Base-by-base conservation (phyloP, 2,888 invertebrate species). In the Stramonita haemastoma region DNA sequence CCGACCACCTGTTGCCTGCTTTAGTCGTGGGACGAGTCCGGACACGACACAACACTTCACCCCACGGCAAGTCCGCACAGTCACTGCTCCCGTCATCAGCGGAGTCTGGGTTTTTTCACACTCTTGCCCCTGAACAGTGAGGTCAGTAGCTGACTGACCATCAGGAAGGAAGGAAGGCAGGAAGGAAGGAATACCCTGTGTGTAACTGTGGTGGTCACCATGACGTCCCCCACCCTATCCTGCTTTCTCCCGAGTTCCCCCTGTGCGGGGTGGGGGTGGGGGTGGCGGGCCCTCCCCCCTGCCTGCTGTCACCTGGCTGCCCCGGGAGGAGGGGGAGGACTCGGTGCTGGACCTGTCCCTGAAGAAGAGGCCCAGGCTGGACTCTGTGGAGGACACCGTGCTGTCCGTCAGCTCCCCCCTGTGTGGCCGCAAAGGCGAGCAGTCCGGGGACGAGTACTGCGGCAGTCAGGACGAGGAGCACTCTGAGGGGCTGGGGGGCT, bases 321-420 rank as follows among this genome's bases (percentile, higher is more conserved):
- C 66, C 88, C 2, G 60, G 6, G 36, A 46, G 36, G 13, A 4
- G 15, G 81, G 87, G 81, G 86, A 89, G 36, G 90, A 90, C 70
- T 92, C 92, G 19, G 93, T 93, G 34, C 89, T 93, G 73, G 93
- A 93, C 89, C 90, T 93, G 70, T 93, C 93, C 17, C 34, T 93
- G 22, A 93, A 46, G 46, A 93, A 91, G 84, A 90, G 91, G 87
- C 87, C 88, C 29, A 89, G 90, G 26, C 91, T 88, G 19, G 91
- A 92, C 56, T 92, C 92, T 22, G 85, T 84, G 5, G 90, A 87
- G 19, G 91, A 91, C 26, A 87, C 83, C 11, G 34, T 81, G 46
- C 22, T 81, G 46, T 81, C 70, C 70, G 1, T 29, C 22, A 26
- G n/a, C 34, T 22, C 56, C 15, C 66, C 70, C 79, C 19, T 8